These are phyloP conservation scores for Anastrepha ludens DNA, from an alignment of 1,140 invertebrate genomes.

Conservation along the genomic window DNA sequence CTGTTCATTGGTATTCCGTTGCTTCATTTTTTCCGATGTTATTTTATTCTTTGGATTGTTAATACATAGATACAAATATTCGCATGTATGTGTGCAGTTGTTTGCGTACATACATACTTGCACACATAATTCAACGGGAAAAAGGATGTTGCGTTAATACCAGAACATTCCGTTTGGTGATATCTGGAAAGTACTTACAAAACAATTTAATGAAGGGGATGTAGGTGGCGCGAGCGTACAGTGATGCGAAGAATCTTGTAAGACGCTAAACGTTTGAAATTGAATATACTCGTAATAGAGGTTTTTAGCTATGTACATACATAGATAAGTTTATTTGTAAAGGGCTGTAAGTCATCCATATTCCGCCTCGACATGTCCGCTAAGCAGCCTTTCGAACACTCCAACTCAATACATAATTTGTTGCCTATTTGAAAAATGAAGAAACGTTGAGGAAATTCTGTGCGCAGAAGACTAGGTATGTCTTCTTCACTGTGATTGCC, in stretches of 20 bases:
- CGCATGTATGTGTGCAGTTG: not conserved
- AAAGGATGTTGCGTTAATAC: not conserved
- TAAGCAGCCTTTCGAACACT: too few relatives aligned
- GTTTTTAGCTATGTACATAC: too few relatives aligned
- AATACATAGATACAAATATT: not conserved
- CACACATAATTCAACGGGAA: not conserved
- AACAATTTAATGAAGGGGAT: not conserved
- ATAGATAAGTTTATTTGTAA: too few relatives aligned
- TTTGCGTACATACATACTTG: not conserved
- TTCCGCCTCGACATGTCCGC: too few relatives aligned
- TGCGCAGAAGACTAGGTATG: too few relatives aligned
- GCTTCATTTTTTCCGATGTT: not conserved
- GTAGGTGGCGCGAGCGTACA: not conserved
- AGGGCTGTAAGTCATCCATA: too few relatives aligned
- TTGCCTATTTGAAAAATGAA: too few relatives aligned
- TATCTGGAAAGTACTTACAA: not conserved
- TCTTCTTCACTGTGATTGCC: too few relatives aligned
- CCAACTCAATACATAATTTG: too few relatives aligned
- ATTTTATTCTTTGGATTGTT: not conserved
- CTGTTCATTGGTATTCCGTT: not conserved
- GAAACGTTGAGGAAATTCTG: too few relatives aligned
- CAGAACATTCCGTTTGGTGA: not conserved
- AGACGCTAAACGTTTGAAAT: not conserved
- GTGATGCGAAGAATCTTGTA: not conserved
- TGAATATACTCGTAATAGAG: too few relatives aligned